phyloP scores from a whole-genome alignment of 2,797 vertebrate genomes.

The Myioborus melanocephalus region DNA sequence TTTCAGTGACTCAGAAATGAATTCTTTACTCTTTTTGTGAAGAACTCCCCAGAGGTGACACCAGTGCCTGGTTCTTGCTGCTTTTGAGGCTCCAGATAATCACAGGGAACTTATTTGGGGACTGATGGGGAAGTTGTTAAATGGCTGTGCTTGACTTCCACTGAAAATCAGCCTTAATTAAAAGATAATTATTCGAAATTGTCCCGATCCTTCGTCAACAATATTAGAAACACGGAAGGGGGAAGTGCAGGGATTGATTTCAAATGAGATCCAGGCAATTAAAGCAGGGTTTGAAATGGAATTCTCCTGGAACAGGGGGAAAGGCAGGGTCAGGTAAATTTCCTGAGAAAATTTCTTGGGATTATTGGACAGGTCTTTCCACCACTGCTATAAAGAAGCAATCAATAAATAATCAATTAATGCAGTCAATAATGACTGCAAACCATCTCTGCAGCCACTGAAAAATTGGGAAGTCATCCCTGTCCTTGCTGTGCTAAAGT shows the following conservation, averaged over 20 bases:
- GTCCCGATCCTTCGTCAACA: neutral
- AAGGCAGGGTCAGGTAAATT: neutral
- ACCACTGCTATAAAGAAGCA: neutral
- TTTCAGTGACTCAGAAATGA: neutral
- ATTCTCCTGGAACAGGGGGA: neutral
- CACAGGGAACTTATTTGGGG: neutral
- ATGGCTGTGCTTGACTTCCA: slow-evolving; percentile 15
- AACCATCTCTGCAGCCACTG: neutral
- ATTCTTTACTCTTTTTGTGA: neutral
- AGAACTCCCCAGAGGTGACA: neutral
- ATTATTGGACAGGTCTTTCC: neutral
- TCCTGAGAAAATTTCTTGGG: neutral
- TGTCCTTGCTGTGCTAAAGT: neutral
- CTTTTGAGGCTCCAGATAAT: neutral
- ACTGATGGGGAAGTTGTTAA: slow-evolving; percentile 36
- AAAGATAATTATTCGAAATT: slow-evolving; percentile 46
- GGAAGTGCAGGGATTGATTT: neutral
- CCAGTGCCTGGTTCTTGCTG: neutral
- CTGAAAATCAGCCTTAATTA: slow-evolving; percentile 43
- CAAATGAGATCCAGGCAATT: neutral
- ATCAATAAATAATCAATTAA: neutral
- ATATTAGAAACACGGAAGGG: slow-evolving; percentile 48
- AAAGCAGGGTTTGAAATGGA: neutral
- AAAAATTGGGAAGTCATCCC: neutral
- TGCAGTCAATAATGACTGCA: neutral